These are phyloP conservation scores for Bubo scandiacus DNA, from an alignment of 2,113 vertebrate genomes.

Conservation along the genomic window DNA sequence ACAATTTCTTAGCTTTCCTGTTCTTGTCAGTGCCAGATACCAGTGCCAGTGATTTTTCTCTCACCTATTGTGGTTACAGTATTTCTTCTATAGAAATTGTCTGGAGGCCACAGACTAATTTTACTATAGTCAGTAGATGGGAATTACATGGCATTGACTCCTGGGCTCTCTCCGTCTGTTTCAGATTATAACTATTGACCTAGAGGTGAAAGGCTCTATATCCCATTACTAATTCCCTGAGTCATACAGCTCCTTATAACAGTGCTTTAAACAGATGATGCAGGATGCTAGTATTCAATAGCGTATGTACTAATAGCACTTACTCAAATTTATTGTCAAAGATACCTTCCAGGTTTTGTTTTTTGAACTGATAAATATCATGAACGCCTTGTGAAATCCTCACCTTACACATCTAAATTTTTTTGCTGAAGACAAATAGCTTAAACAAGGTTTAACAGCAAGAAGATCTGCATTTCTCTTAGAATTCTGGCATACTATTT, in stretches of 20 bases:
- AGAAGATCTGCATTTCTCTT: not conserved
- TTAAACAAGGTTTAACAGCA: not conserved
- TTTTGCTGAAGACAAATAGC: not conserved
- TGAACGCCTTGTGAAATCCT: not conserved
- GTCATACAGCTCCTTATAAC: not conserved
- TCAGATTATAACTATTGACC: slow-evolving; percentile 26
- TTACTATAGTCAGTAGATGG: not conserved
- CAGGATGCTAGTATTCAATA: not conserved
- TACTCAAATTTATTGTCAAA: not conserved
- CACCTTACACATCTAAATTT: not conserved
- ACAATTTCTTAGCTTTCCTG: not conserved
- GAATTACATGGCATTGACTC: slow-evolving; percentile 27
- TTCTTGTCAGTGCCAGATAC: not conserved
- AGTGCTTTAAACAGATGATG: slow-evolving; percentile 3
- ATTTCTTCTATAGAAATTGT: not conserved
- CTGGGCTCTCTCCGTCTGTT: not conserved
- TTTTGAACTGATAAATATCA: not conserved
- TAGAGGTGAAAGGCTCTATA: slow-evolving; percentile 5
- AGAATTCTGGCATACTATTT: not conserved
- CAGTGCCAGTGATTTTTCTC: not conserved
- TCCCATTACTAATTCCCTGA: slow-evolving; percentile 25
- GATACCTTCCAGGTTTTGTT: not conserved
- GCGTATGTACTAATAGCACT: not conserved
- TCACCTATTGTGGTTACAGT: not conserved
- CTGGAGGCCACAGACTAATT: not conserved